Evolutionary conservation across 1,140 invertebrate genomes (phyloP).

Genomic region (Coenobita brevimanus): DNA sequence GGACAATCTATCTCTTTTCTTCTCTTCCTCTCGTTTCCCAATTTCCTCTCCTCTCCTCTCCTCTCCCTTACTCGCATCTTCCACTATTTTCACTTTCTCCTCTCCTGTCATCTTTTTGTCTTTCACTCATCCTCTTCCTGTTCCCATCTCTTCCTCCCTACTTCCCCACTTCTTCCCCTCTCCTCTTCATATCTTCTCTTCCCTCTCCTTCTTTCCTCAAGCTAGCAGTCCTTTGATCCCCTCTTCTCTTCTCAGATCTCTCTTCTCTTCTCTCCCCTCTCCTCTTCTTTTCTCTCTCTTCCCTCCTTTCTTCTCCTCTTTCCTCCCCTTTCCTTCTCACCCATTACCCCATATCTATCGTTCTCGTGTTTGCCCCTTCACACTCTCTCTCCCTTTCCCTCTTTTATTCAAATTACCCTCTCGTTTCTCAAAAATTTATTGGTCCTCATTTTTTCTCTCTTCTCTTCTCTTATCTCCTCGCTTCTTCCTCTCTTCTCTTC

Average conservation of each 20-base stretch:
- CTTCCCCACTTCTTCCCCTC: neutral
- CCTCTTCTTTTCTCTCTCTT: neutral
- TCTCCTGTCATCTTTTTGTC: neutral
- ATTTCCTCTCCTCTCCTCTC: no score
- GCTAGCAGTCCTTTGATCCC: neutral
- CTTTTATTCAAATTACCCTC: no score
- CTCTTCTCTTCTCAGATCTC: neutral
- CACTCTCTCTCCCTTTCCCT: constrained; percentile 9
- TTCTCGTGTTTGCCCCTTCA: constrained; percentile 13
- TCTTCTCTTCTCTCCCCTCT: neutral
- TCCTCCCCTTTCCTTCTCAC: neutral
- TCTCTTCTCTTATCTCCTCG: neutral
- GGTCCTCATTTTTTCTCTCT: neutral
- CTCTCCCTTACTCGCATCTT: no score
- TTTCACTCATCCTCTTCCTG: neutral
- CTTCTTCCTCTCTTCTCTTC: no score
- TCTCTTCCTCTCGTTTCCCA: no score
- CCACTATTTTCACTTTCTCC: no score
- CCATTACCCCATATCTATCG: constrained; percentile 9
- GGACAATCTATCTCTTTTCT: no score
- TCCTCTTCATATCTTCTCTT: neutral
- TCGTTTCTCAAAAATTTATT: neutral
- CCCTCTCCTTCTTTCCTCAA: neutral
- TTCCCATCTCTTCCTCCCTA: neutral
- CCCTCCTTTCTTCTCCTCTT: neutral